phyloP scores from a whole-genome alignment of 2,888 invertebrate genomes.

The Lasioglossum leucozonium region DNA sequence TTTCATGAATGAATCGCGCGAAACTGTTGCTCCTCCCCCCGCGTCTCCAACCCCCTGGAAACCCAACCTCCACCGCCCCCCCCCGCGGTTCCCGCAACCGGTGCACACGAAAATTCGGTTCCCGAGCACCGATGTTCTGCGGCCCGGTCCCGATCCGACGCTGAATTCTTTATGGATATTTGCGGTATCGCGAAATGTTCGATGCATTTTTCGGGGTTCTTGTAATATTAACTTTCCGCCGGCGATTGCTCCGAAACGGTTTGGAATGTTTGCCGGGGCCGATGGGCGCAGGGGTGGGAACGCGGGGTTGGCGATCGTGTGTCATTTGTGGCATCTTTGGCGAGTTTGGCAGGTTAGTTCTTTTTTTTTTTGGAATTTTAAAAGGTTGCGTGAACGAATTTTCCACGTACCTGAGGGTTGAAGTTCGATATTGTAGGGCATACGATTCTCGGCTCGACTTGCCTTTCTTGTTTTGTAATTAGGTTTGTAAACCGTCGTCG shows the following conservation, averaged over 20 bases:
- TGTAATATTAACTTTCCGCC: slow-evolving; percentile 14
- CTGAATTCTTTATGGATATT: slow-evolving; percentile 22
- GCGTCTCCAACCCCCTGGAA: background rate
- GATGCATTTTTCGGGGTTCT: slow-evolving; percentile 12
- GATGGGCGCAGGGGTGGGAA: no score
- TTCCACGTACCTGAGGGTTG: no score
- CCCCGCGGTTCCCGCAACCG: background rate
- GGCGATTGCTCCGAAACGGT: background rate
- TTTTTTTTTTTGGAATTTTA: background rate
- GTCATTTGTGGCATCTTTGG: background rate
- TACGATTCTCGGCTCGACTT: background rate
- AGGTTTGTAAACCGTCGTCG: no score
- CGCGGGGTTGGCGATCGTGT: background rate
- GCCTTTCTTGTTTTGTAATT: background rate
- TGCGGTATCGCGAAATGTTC: slow-evolving; percentile 14
- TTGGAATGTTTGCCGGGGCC: background rate
- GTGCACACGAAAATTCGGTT: slow-evolving; percentile 15
- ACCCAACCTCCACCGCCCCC: background rate
- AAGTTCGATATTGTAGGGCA: no score
- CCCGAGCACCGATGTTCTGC: background rate
- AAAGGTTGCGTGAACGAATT: no score
- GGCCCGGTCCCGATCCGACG: background rate
- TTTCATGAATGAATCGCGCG: slow-evolving; percentile 31
- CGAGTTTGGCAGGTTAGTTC: background rate
- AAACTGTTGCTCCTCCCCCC: slow-evolving; percentile 24